Base-by-base conservation (phyloP, 2,888 invertebrate species). In the Acleris literana region DNA sequence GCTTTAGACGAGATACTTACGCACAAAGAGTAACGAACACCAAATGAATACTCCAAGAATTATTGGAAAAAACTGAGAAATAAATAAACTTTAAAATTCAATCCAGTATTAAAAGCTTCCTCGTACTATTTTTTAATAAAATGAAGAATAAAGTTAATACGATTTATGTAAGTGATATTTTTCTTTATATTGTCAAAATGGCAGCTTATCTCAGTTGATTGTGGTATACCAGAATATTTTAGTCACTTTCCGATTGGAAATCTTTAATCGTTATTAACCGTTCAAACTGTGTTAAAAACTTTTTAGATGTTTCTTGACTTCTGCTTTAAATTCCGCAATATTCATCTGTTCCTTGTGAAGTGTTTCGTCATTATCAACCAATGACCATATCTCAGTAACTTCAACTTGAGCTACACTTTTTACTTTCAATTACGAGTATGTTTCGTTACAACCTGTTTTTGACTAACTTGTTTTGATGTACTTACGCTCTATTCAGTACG, bases 161-260 rank as follows among this genome's bases (percentile, higher is more conserved):
- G 9, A n/a, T 20, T 9, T 55, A 5, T 43, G 9, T 39, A 39
- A 55, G 55, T 55, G 43, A 39, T 18, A 46, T 46, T n/a, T 46
- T 46, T 46, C 46, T 17, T 46, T 46, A 17, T 17, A 16, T n/a
- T 46, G 5, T n/a, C 46, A 17, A n/a, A 17, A n/a, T 46, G n/a
- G n/a, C n/a, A 46, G 46, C 46, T 46, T n/a, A 46, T 46, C n/a
- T 44, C 7, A 44, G 18, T 56, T 56, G 22, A 25, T 57, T 25
- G 44, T 29, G 57, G 70, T 72, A 70, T 68, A 70, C 71, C 66
- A 70, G 52, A 39, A 39, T 33, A 53, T 60, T 46, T 29, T 48
- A 13, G 17, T 49, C 48, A 25, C 46, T 59, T 59, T 59, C 25
- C 18, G 53, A 59, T 22, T 48, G 16, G 22, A 59, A 59, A 64